phyloP scores from a whole-genome alignment of 2,797 vertebrate genomes.

The Pteropus rufus region DNA sequence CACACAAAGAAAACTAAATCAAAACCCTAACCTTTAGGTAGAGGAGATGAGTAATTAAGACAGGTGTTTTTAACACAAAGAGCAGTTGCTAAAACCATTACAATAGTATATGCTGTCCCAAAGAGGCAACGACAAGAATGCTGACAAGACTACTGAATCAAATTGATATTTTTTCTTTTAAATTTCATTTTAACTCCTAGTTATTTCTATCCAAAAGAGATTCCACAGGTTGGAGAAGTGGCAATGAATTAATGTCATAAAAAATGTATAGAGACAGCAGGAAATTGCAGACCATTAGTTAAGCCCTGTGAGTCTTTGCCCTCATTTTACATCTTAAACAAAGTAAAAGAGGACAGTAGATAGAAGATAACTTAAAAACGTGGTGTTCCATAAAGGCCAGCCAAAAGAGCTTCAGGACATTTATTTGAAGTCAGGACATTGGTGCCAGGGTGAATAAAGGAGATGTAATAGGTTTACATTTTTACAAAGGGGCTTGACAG shows the following conservation, averaged over 20 bases:
- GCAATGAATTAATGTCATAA: constrained; percentile 74
- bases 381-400: constrained; percentile 58
- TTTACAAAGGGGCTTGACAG: constrained; percentile 71
- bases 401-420: constrained; percentile 66
- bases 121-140: constrained; percentile 34
- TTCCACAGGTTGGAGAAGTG: constrained; percentile 63
- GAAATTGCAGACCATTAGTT: constrained; percentile 74
- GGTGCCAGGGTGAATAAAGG: constrained; percentile 67
- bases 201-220: constrained; percentile 66
- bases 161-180: constrained; percentile 57
- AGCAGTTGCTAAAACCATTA: constrained; percentile 31
- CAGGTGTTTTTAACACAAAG: constrained; percentile 20
- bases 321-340: constrained; percentile 76
- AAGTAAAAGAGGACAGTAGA: constrained; percentile 60
- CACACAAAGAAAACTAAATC: constrained; percentile 35
- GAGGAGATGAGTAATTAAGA: constrained; percentile 49
- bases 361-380: constrained; percentile 65
- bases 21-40: constrained; percentile 42
- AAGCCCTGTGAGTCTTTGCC: constrained; percentile 67
- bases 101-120: not conserved
- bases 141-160: constrained; percentile 57
- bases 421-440: constrained; percentile 74
- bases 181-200: constrained; percentile 62
- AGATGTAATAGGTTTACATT: constrained; percentile 73
- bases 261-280: constrained; percentile 69